These are phyloP conservation scores for Zygothrica quintamaculata DNA, from an alignment of 2,888 invertebrate genomes.

Conservation along the genomic window DNA sequence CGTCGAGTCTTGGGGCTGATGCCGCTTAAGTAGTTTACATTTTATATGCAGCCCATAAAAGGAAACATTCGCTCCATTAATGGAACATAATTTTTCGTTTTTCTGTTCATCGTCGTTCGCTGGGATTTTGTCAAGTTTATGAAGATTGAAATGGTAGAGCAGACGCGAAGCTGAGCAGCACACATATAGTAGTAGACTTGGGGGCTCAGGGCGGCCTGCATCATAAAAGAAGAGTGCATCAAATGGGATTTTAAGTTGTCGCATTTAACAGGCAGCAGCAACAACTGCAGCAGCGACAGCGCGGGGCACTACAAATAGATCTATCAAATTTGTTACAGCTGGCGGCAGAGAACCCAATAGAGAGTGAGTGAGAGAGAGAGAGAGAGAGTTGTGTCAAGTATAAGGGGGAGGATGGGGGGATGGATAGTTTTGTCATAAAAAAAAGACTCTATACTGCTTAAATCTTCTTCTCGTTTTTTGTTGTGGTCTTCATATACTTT, in stretches of 20 bases:
- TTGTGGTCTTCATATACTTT: slow-evolving; percentile 21
- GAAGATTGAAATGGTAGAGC: slow-evolving; percentile 74
- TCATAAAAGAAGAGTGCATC: slow-evolving; percentile 79
- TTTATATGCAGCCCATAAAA: slow-evolving; percentile 77
- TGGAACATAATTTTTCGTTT: slow-evolving; percentile 81
- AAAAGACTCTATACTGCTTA: slow-evolving; percentile 19
- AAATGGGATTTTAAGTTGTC: slow-evolving; percentile 82
- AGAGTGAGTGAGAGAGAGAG: slow-evolving; percentile 5
- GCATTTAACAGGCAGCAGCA: slow-evolving; percentile 73
- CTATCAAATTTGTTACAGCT: slow-evolving; percentile 71
- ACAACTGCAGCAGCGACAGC: slow-evolving; percentile 24
- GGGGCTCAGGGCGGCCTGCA: slow-evolving; percentile 41
- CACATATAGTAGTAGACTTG: slow-evolving; percentile 18
- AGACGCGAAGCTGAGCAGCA: no score
- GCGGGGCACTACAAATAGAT: slow-evolving; percentile 77
- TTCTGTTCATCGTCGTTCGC: slow-evolving; percentile 53
- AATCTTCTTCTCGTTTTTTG: slow-evolving; percentile 22
- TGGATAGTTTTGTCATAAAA: slow-evolving; percentile 54
- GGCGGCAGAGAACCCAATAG: no score
- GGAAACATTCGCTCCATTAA: slow-evolving; percentile 80
- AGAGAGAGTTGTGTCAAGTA: slow-evolving; percentile 27
- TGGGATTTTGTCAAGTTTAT: slow-evolving; percentile 80
- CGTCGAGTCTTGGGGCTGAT: slow-evolving; percentile 38
- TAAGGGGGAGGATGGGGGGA: no score
- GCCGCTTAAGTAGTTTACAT: slow-evolving; percentile 82